Base-by-base conservation (phyloP, 2,888 invertebrate genomes). In the Kryphioiulus occultus region DNA sequence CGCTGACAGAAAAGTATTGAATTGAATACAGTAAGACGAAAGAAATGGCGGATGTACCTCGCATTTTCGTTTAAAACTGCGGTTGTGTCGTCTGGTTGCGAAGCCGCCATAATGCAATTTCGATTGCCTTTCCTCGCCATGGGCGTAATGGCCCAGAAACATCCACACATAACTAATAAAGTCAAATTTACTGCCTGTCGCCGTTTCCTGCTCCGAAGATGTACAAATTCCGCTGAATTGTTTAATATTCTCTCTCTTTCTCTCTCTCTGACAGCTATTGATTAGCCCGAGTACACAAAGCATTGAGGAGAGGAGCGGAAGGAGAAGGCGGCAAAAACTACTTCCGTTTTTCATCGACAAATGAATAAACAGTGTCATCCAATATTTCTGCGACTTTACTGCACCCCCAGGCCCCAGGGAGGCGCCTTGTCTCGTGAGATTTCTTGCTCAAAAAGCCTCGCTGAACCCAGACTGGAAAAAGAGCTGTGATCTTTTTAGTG, bases 161-260 rank as follows among this genome's bases (percentile, higher is more conserved):
- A 68, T 68, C 68, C 68, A 22, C 68, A 26, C 68, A 68, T 68
- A 68, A 68, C 68, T 68, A 68, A 26, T 68, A 68, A 68, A 68
- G 68, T 68, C 68, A 68, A 68, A 68, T 68, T 68, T 68, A 68
- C 68, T 68, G 68, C 68, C 68, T 68, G 68, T 68, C 68, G n/a
- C 26, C 10, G 26, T 68, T 68, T 68, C 68, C 68, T 68, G 68
- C 26, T 26, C 68, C 26, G 68, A 68, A 26, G 68, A 68, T 26
- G 26, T 68, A 68, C 68, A 68, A 68, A 68, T 68, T 68, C 68
- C 68, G 4, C 7, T n/a, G n/a, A 68, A 68, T 68, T 68, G 68
- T 68, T 68, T 68, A 68, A 68, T 68, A 26, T 68, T 68, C 68
- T 68, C 68, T 68, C 68, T 68, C 26, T 68, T 68, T 68, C 68